Percentiles rank a stretch among this genome's conserved stretches.
These are phyloP conservation scores for Anthoscopus minutus DNA, from an alignment of 2,113 vertebrate species.

Conservation along the genomic window DNA sequence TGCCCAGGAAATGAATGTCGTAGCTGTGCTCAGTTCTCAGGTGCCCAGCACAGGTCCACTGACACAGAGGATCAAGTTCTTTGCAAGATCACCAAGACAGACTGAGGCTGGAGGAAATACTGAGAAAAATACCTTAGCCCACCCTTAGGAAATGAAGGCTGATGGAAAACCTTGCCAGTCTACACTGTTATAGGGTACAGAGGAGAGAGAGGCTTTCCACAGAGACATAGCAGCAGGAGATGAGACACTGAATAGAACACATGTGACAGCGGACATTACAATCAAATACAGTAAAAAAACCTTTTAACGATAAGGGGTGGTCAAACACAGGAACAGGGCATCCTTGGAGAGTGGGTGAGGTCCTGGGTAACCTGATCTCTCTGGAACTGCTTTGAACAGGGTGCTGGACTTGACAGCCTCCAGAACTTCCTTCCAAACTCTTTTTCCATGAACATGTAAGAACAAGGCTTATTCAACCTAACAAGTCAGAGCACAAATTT, in stretches of 20 bases:
- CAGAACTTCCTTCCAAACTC: not conserved
- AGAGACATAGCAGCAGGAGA: not conserved
- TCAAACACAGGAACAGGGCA: not conserved
- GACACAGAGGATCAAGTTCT: not conserved
- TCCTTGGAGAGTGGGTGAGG: not conserved
- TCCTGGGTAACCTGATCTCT: not conserved
- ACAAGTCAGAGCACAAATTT: not conserved
- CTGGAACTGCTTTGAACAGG: not conserved
- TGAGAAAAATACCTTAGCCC: not conserved
- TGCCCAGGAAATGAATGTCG: not conserved
- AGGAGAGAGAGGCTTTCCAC: not conserved
- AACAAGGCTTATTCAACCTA: not conserved
- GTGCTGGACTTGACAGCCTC: not conserved
- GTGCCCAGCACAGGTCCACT: not conserved
- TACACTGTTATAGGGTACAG: not conserved
- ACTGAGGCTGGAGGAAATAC: not conserved
- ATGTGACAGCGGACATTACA: not conserved
- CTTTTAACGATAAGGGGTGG: not conserved
- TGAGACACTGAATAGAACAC: not conserved
- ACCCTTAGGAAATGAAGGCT: not conserved
- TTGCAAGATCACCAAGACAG: not conserved
- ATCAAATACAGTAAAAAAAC: not conserved
- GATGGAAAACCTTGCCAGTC: not conserved
- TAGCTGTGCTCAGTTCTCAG: not conserved
- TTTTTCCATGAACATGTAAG: not conserved